phyloP scores from a whole-genome alignment of 2,888 invertebrate species.

The Cataglyphis altisquamis region DNA sequence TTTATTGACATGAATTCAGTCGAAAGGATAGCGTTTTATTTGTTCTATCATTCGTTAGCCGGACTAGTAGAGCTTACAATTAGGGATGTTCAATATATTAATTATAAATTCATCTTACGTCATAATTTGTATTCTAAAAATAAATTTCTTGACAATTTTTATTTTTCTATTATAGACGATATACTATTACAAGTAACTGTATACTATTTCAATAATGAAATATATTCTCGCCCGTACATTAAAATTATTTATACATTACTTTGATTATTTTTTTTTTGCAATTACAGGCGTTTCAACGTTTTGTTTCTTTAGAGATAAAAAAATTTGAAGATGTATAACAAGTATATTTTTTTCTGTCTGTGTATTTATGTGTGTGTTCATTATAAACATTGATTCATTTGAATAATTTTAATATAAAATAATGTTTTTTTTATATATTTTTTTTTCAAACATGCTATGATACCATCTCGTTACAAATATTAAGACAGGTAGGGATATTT shows the following conservation, averaged over 20 bases:
- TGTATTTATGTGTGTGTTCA: background rate
- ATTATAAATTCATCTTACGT: background rate
- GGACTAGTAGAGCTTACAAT: too few relatives aligned
- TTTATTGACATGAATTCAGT: constrained; percentile 63
- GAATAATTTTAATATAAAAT: background rate
- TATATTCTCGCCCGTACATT: background rate
- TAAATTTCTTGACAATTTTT: background rate
- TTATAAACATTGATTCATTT: background rate
- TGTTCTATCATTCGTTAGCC: constrained; percentile 22
- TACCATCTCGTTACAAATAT: constrained; percentile 25
- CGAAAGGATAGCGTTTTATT: constrained; percentile 18
- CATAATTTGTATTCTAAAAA: background rate
- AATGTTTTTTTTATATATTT: background rate
- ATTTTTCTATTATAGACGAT: background rate
- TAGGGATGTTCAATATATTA: background rate
- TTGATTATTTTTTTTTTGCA: background rate
- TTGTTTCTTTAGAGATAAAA: background rate
- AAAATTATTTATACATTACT: background rate
- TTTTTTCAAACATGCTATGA: background rate
- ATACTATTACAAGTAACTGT: background rate
- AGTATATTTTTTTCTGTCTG: background rate
- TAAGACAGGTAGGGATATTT: constrained; percentile 6
- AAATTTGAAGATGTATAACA: background rate
- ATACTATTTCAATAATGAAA: background rate
- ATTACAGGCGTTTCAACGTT: background rate